Conservation (phyloP, 1,140 invertebrate genomes). For the Adoxophyes honmai region DNA sequence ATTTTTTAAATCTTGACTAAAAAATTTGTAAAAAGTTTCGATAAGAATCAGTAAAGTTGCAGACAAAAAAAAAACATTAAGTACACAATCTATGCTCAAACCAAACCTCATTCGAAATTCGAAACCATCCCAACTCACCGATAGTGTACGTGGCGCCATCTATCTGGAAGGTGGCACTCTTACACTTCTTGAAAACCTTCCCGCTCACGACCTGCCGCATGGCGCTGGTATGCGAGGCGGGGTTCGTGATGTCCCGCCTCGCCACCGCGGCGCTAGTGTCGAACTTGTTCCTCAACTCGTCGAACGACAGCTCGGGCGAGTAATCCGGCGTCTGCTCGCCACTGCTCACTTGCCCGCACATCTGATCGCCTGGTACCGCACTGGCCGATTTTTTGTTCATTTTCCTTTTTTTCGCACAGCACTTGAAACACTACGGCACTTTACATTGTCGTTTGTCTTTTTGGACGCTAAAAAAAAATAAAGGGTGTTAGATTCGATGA, state of each 20-base stretch:
- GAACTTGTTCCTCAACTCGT: slow-evolving; percentile 63
- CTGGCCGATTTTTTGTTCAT: slow-evolving; percentile 63
- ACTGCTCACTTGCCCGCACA: slow-evolving; percentile 55
- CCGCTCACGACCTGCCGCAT: slow-evolving; percentile 72
- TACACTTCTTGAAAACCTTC: slow-evolving; percentile 85
- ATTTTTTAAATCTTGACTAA: no score
- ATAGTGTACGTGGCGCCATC: slow-evolving; percentile 88
- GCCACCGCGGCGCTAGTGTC: slow-evolving; percentile 59
- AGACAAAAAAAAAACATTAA: no score
- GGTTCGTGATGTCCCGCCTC: slow-evolving; percentile 59
- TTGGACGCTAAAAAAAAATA: not conserved
- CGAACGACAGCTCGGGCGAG: slow-evolving; percentile 53
- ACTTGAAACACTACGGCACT: slow-evolving; percentile 24
- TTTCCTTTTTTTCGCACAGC: slow-evolving; percentile 36
- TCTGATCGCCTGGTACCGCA: slow-evolving; percentile 35
- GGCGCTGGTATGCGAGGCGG: slow-evolving; percentile 71
- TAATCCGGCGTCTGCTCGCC: slow-evolving; percentile 47
- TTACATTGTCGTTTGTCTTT: slow-evolving; percentile 4
- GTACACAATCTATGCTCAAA: no score
- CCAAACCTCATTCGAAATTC: no score
- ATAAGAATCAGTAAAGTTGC: no score
- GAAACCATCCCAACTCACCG: slow-evolving; percentile 80
- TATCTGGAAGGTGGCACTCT: slow-evolving; percentile 87
- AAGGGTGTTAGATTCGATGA: no score
- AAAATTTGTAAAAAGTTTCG: no score